Evolutionary conservation across 2,797 vertebrate species (phyloP), one percentile per base, ranked within the genome.

Genomic region (Simalia tracyae): DNA sequence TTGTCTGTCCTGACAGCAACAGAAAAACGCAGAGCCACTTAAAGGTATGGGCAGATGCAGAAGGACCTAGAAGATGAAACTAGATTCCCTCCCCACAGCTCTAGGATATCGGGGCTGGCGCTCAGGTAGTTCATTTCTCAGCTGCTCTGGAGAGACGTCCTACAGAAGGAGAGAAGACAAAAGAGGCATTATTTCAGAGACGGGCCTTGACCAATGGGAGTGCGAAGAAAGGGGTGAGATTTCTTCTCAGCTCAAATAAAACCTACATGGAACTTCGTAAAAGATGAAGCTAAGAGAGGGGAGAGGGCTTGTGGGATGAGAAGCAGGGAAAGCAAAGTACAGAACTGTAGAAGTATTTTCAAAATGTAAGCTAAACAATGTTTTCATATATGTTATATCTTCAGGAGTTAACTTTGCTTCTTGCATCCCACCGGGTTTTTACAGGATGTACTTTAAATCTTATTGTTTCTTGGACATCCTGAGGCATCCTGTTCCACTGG

Each of bases 21-120:
- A 31, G 11, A 56, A 85, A 17, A 11, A 31, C 5, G 4, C 15
- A 46, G 36, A 66, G 63, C 31, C 0, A 10, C 1, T 12, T 3
- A 28, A 28, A 26, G 17, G 36, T 10, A n/a, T 0, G 31, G 56
- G 22, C 72, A 56, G 54, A 17, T 22, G 54, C 28, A 24, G 54
- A 28, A 87, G 5, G 0, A 8, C 12, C 26, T 22, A 50, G 28
- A 15, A 14, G 4, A 19, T 2, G 8, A 31, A 31, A 66, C 31
- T 8, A 1, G 64, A 19, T 22, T n/a, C 91, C 26, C 54, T 63
- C n/a, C 57, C 63, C 68, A 56, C 87, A 19, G 50, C 12, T 31
- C 64, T 92, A 90, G 89, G 97, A 98, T 99, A 99, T 98, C 98
- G 98, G 92, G 98, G 98, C 90, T 99, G 98, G 66, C 98, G 97